Evolutionary conservation across 2,888 invertebrate species (phyloP).

Genomic region (Lepidochitona cinerea): DNA sequence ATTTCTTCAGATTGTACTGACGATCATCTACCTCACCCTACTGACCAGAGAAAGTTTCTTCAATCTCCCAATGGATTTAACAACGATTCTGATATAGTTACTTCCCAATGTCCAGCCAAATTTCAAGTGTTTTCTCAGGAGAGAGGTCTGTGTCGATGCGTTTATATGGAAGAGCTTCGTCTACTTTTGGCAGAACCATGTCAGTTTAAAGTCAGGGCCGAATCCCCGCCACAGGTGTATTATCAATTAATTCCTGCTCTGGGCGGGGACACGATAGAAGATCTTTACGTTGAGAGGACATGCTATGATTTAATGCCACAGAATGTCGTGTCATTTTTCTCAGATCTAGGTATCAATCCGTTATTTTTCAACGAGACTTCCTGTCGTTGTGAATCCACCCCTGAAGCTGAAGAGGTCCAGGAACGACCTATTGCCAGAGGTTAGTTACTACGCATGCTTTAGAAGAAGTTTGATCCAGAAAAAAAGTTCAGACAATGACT

Average conservation of each 20-base stretch:
- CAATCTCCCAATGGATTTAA: not conserved
- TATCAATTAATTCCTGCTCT: not conserved
- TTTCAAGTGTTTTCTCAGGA: not conserved
- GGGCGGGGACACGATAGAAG: not conserved
- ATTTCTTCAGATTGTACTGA: not conserved
- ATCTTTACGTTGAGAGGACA: not conserved
- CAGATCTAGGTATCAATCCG: not conserved
- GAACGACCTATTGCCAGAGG: not conserved
- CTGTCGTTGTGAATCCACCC: not conserved
- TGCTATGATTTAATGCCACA: not conserved
- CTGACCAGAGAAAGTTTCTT: not conserved
- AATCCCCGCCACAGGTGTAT: not conserved
- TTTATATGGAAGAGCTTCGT: not conserved
- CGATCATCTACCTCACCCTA: not conserved
- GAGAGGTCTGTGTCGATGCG: not conserved
- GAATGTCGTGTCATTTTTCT: not conserved
- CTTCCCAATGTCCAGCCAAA: not conserved
- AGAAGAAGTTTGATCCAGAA: no score
- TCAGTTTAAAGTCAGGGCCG: not conserved
- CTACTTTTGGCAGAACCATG: not conserved
- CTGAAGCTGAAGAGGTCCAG: not conserved
- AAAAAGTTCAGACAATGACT: no score
- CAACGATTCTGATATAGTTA: not conserved
- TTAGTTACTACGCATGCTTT: no score
- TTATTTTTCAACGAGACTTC: not conserved